Base-by-base conservation (phyloP, 2,113 vertebrate species). In the Phylloscopus trochiloides region DNA sequence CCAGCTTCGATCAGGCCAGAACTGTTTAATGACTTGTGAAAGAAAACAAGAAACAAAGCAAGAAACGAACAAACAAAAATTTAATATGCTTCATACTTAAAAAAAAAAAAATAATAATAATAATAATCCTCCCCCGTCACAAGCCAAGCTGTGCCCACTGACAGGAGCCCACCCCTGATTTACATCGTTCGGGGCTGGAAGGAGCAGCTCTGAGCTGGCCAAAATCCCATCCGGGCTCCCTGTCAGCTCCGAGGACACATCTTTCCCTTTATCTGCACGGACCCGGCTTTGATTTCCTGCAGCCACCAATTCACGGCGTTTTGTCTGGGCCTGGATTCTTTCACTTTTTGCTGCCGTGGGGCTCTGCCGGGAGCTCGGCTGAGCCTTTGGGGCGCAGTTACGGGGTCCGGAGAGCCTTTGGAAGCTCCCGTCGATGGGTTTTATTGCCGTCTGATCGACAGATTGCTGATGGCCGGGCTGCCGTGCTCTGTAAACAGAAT, bases 381-480 rank as follows among this genome's bases (percentile, higher is more conserved):
- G n/a, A n/a, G 77, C 43, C n/a, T 70, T 76, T 7, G 28, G 16
- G 13, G 11, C 0, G 0, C 17, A 1, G 4, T 51, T 10, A 1
- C 0, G 24, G 26, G 10, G 59, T 55, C 13, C 63, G 0, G 34
- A n/a, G 57, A 84, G 57, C 22, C 4, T 1, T 31, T 34, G 43
- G 17, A 25, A 82, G 62, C 65, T 71, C 63, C 55, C 55, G 9
- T 47, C 7, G 1, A 10, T 31, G n/a, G 74, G 36, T 68, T 86
- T 48, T 38, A 48, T 36, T 36, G 68, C 2, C n/a, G 0, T 22
- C 66, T 9, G 5, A 51, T 65, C 4, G 14, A 25, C 83, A n/a
- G 74, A 47, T 52, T 50, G 63, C 51, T 65, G 13, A 55, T 68
- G 76, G 72, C 61, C 51, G 45, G 14, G 28, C 55, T 19, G 82